These are phyloP conservation scores for Epizoanthus rinbou DNA, from an alignment of 92 coral and sea anemone species.

Conservation along the genomic window DNA sequence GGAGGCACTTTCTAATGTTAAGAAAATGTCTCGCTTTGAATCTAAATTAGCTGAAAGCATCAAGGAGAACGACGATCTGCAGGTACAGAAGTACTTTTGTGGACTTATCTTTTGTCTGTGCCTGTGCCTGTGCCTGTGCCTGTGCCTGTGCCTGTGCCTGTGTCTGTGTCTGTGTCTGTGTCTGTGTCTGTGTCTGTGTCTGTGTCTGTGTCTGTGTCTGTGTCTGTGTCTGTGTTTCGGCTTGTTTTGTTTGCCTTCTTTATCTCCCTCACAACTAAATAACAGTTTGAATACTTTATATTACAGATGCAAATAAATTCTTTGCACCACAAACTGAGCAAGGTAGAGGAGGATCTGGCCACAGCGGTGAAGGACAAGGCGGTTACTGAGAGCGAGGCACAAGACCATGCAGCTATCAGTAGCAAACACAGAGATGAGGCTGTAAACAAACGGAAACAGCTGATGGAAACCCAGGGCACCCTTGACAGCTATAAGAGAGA, in stretches of 20 bases:
- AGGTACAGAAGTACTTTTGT: neutral
- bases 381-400: constrained; percentile 69
- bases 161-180: neutral
- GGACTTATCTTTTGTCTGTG: neutral
- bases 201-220: neutral
- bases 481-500: constrained; percentile 65
- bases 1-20: constrained; percentile 58
- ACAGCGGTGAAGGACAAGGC: constrained; percentile 59
- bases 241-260: neutral
- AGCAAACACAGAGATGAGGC: constrained; percentile 66
- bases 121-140: neutral
- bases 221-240: neutral
- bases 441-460: constrained; percentile 59
- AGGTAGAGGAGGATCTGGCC: constrained; percentile 71
- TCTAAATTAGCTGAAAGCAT: constrained; percentile 69
- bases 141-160: no score
- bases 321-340: constrained; percentile 66
- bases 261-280: no score
- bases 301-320: constrained; percentile 56
- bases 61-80: constrained; percentile 67
- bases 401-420: constrained; percentile 61
- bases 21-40: constrained; percentile 72
- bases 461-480: constrained; percentile 71
- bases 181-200: neutral
- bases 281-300: neutral